phyloP scores from a whole-genome alignment of 2,113 vertebrate genomes.

The Bombycilla garrulus region DNA sequence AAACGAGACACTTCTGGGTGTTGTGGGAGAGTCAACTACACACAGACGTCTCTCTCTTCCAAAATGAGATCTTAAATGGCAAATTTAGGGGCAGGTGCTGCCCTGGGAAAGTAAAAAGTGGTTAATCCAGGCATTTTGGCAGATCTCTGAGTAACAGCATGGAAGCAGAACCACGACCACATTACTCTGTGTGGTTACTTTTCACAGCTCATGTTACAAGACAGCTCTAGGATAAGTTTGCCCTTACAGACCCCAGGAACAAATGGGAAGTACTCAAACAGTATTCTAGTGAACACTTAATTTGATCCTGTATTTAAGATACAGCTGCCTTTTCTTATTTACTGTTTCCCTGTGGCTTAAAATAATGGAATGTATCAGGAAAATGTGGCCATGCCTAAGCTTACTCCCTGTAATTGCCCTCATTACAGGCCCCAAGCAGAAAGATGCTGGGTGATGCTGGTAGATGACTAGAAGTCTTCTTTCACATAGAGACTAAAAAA shows the following conservation, averaged over 20 bases:
- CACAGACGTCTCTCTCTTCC: neutral
- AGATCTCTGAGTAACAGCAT: neutral
- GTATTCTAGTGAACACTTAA: neutral
- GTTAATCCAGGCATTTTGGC: neutral
- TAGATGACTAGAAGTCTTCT: neutral
- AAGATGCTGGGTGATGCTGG: neutral
- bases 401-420: neutral
- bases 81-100: neutral
- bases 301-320: neutral
- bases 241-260: neutral
- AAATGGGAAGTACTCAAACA: neutral
- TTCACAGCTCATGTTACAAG: neutral
- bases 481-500: neutral
- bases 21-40: neutral
- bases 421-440: neutral
- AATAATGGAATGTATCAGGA: neutral
- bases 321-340: neutral
- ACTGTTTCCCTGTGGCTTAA: neutral
- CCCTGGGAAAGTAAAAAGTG: neutral
- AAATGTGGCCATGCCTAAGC: neutral
- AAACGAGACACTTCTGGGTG: neutral
- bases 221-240: neutral
- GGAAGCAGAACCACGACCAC: neutral
- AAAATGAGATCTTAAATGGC: neutral
- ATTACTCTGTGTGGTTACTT: neutral